A percentile compares a stretch with the other conserved stretches of the same genome.
phyloP scores from a whole-genome alignment of 2,797 vertebrate genomes.

The Decapterus maruadsi region DNA sequence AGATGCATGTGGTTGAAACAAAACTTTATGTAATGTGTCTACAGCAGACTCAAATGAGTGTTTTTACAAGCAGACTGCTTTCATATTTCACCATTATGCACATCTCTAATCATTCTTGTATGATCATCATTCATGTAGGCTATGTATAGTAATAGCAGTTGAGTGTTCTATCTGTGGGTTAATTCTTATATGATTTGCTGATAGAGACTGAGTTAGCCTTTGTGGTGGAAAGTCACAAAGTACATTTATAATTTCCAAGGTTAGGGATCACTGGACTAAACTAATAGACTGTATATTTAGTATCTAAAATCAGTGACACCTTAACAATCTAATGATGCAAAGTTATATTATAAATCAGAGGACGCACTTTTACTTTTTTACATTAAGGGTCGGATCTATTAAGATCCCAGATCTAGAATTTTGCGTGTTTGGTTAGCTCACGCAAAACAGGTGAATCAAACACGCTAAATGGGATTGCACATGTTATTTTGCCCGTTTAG shows the following conservation, averaged over 20 bases:
- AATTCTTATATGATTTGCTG: constrained; percentile 28
- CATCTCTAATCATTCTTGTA: constrained; percentile 37
- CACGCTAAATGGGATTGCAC: too few relatives aligned
- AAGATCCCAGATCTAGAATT: too few relatives aligned
- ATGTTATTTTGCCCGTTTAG: too few relatives aligned
- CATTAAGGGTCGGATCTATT: background rate
- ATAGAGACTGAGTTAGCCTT: constrained; percentile 4
- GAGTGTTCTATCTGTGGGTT: constrained; percentile 21
- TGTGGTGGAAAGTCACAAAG: background rate
- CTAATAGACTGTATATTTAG: background rate
- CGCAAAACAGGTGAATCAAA: too few relatives aligned
- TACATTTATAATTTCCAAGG: background rate
- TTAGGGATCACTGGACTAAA: background rate
- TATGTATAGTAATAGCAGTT: constrained; percentile 55
- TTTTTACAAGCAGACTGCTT: constrained; percentile 17
- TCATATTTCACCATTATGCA: constrained; percentile 18
- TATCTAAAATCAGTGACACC: background rate
- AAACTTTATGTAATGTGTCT: constrained; percentile 14
- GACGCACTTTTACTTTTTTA: background rate
- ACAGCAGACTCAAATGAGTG: constrained; percentile 20
- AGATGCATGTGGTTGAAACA: constrained; percentile 22
- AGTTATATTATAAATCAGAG: background rate
- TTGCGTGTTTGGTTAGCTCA: too few relatives aligned
- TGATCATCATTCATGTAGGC: constrained; percentile 34
- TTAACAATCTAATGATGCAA: background rate